Conservation (phyloP, 2,888 invertebrate genomes). For the Tipula vernalis region DNA sequence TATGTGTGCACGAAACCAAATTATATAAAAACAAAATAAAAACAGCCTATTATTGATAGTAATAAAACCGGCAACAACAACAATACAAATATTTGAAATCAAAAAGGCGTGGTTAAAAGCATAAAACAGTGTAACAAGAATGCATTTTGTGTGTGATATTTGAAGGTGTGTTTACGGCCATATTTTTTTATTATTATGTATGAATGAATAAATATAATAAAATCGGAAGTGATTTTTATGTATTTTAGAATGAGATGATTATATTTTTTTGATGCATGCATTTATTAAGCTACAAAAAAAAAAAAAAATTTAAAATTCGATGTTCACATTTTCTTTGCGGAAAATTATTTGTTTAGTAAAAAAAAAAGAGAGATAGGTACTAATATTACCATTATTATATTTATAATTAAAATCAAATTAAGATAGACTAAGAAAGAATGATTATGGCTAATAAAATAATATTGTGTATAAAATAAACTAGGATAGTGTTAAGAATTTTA, state of each 20-base stretch:
- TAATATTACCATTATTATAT: not conserved
- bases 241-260: not conserved
- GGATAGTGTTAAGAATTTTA: not conserved
- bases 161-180: constrained; percentile 11
- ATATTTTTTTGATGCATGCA: not conserved
- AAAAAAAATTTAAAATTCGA: no score
- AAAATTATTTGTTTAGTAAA: not conserved
- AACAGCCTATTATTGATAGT: not conserved
- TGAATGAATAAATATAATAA: constrained; percentile 6
- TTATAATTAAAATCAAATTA: not conserved
- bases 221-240: constrained; percentile 7
- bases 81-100: not conserved
- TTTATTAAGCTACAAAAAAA: not conserved
- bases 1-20: not conserved
- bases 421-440: not conserved
- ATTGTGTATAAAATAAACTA: not conserved
- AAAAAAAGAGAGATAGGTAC: not conserved
- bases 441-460: not conserved
- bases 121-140: constrained; percentile 5
- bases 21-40: constrained; percentile 1
- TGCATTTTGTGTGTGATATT: constrained; percentile 8
- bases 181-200: constrained; percentile 4
- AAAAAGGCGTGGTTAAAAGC: not conserved
- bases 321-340: not conserved
- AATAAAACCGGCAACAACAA: constrained; percentile 8